A percentile compares a stretch with the other conserved stretches of the same genome.
These are phyloP conservation scores for Candidula unifasciata DNA, from an alignment of 2,888 invertebrate species.

Conservation along the genomic window DNA sequence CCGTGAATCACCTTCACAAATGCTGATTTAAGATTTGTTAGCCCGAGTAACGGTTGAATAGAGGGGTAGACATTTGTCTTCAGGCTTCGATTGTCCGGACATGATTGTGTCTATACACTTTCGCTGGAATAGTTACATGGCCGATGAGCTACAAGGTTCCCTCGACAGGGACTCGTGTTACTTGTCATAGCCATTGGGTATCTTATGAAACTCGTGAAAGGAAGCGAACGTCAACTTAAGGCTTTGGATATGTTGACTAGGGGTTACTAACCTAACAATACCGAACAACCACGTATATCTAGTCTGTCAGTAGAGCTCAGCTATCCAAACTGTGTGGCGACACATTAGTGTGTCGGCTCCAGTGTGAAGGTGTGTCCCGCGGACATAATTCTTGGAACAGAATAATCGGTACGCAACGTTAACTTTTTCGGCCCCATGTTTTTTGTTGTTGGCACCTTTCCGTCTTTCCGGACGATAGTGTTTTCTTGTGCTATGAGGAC, in stretches of 20 bases:
- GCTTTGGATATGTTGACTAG: background rate
- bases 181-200: background rate
- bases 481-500: too few relatives aligned
- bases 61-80: background rate
- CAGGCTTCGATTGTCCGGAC: background rate
- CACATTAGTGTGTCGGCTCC: too few relatives aligned
- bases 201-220: background rate
- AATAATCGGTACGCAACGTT: too few relatives aligned
- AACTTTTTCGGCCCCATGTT: too few relatives aligned
- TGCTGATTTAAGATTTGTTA: conserved; percentile 15
- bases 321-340: too few relatives aligned
- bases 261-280: too few relatives aligned
- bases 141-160: background rate
- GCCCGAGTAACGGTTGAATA: conserved; percentile 13
- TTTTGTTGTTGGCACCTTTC: too few relatives aligned
- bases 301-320: too few relatives aligned
- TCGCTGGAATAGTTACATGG: conserved; percentile 29
- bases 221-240: background rate
- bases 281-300: too few relatives aligned
- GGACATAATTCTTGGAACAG: too few relatives aligned
- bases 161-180: conserved; percentile 10
- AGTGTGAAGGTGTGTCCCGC: too few relatives aligned
- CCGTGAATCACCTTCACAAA: conserved; percentile 18
- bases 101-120: background rate
- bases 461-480: too few relatives aligned